These are phyloP conservation scores for Coelopa frigida DNA, from an alignment of 1,140 invertebrate genomes.

Conservation along the genomic window DNA sequence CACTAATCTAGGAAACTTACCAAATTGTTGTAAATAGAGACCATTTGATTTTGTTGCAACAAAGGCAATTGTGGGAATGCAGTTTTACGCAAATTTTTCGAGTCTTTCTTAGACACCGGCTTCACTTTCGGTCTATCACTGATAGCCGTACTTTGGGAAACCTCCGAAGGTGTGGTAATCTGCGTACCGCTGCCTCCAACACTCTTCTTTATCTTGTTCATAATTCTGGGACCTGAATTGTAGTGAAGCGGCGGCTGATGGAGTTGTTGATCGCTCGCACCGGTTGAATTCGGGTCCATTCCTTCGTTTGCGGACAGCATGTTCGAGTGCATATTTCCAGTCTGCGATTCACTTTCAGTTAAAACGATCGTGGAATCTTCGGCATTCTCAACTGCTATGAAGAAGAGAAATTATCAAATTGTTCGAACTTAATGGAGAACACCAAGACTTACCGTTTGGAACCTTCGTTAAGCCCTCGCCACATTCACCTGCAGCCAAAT, in stretches of 20 bases:
- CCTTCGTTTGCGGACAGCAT: too few species aligned
- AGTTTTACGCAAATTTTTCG: constrained; percentile 47
- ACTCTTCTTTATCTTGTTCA: constrained; percentile 12
- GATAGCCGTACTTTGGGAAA: constrained; percentile 61
- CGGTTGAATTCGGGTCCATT: too few species aligned
- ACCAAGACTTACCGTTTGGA: too few species aligned
- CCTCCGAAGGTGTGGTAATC: constrained; percentile 44
- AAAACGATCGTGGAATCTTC: too few species aligned
- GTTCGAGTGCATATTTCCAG: too few species aligned
- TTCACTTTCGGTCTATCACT: constrained; percentile 74
- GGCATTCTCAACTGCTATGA: too few species aligned
- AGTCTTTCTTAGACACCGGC: constrained; percentile 68
- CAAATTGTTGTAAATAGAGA: constrained; percentile 42
- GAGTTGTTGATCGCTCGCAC: background rate
- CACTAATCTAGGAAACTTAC: too few species aligned
- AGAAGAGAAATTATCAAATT: too few species aligned
- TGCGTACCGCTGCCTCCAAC: constrained; percentile 19
- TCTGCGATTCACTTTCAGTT: too few species aligned
- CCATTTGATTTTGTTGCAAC: constrained; percentile 36
- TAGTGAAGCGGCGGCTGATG: constrained; percentile 12
- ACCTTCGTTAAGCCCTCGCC: too few species aligned
- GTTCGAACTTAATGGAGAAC: too few species aligned
- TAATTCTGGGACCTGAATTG: constrained; percentile 16
- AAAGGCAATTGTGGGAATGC: constrained; percentile 35
- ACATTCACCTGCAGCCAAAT: too few species aligned